A percentile compares a stretch with the other conserved stretches of the same genome.
These are phyloP conservation scores for Rhizomys pruinosus DNA, from an alignment of 2,113 vertebrate genomes.

Conservation along the genomic window DNA sequence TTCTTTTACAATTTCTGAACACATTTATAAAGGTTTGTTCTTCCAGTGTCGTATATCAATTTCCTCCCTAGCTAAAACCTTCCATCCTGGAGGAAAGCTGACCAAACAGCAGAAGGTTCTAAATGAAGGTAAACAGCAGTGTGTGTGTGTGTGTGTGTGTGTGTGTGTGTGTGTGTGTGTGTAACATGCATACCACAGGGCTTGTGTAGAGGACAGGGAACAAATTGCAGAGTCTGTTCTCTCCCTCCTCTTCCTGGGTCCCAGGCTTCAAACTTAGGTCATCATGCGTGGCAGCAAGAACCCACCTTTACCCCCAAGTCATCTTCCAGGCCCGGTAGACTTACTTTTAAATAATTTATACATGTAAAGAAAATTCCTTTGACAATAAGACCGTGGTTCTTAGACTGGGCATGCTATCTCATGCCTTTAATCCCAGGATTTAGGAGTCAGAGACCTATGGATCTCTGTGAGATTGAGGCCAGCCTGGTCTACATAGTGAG, in stretches of 20 bases:
- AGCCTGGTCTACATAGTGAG: no score
- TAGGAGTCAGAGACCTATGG: no score
- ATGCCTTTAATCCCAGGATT: no score
- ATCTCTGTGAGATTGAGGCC: no score
- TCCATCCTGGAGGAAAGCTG: no score
- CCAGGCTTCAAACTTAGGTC: neutral
- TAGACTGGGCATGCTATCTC: no score
- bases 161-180: neutral
- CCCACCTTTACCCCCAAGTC: no score
- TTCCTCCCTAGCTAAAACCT: no score
- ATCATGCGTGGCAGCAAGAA: neutral
- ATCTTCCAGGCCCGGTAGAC: neutral
- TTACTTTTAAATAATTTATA: conserved; percentile 9
- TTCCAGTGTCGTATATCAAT: neutral
- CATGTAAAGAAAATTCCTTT: neutral
- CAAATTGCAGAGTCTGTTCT: neutral
- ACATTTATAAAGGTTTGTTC: neutral
- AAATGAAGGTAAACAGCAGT: no score
- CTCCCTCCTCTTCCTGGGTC: neutral
- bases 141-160: neutral
- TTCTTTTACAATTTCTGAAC: neutral
- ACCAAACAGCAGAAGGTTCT: no score
- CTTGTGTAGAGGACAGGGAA: neutral
- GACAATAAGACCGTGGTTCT: neutral
- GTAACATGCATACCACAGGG: neutral